Conservation (phyloP, 2,797 vertebrate genomes). For the Etheostoma nigrum region DNA sequence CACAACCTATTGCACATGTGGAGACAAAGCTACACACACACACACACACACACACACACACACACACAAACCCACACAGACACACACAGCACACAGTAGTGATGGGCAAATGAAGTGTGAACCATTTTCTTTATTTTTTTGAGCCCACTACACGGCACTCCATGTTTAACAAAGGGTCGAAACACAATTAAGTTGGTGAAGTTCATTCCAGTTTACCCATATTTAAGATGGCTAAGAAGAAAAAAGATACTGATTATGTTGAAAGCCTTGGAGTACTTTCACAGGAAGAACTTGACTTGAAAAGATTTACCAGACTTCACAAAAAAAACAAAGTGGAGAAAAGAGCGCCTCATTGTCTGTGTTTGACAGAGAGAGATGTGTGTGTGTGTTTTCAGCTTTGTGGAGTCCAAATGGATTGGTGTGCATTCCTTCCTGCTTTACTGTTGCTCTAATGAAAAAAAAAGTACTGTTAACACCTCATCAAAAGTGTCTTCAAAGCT, state of each 20-base stretch:
- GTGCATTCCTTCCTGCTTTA: constrained; percentile 20
- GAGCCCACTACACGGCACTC: no score
- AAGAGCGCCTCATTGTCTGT: constrained; percentile 11
- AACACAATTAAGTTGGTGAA: not conserved
- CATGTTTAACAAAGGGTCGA: no score
- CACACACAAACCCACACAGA: constrained; percentile 10
- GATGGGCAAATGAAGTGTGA: no score
- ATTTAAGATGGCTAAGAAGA: constrained; percentile 18
- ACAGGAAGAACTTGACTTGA: constrained; percentile 43
- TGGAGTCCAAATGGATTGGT: constrained; percentile 38
- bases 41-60: not conserved
- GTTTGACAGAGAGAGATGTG: constrained; percentile 27
- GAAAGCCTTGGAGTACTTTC: constrained; percentile 49
- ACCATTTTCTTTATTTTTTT: no score
- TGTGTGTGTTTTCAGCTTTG: constrained; percentile 34
- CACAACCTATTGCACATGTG: constrained; percentile 17
- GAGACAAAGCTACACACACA: not conserved
- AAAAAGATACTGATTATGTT: constrained; percentile 39
- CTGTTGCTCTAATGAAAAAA: constrained; percentile 28
- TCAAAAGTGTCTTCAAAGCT: constrained; percentile 40
- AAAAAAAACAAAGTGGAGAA: constrained; percentile 30
- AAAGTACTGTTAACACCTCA: constrained; percentile 16
- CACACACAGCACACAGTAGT: not conserved
- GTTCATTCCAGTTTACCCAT: constrained; percentile 22
- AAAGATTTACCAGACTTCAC: constrained; percentile 31